Evolutionary conservation across 2,888 invertebrate genomes (phyloP), one percentile per base, ranked within the genome.

Genomic region (Drosophila flavopinicola): DNA sequence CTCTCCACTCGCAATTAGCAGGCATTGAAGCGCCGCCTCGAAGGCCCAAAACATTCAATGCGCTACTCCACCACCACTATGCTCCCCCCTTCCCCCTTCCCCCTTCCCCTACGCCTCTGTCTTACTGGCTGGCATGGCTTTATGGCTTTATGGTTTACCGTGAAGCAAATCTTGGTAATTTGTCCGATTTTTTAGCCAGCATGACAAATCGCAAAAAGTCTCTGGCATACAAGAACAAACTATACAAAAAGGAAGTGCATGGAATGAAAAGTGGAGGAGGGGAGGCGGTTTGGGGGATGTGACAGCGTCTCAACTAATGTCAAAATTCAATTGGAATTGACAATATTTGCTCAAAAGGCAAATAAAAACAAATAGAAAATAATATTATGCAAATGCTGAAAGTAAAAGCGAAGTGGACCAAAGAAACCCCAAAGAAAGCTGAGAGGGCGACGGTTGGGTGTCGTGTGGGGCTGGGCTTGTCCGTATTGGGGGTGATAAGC

Each of bases 241-340:
- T 29, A 10, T 25, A 11, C 24, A 47, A 42, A 52, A 27, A 44
- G n/a, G 13, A 38, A 30, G 13, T 10, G 2, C 27, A 38, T 47
- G 3, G 5, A 10, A 4, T 7, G 1, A 11, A 11, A 0, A 2
- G 6, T 5, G 6, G 0, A 1, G 15, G 10, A 15, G 15, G 7
- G 9, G 2, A 4, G 7, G 5, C 3, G 45, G 37, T n/a, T n/a
- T n/a, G 27, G n/a, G 15, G 44, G 20, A 13, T n/a, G 6, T 20
- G 44, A 38, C 17, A 51, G 37, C 42, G 48, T 56, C 30, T 38
- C 44, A 49, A 69, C 82, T 80, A 80, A 79, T 75, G 79, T 80
- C 75, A 82, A 82, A 80, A 80, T 80, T 80, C 79, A 80, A 80
- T 80, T 85, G 67, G 53, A 72, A 83, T 67, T 79, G 71, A 70